Conservation (phyloP, 2,797 vertebrate species). For the Anguilla pacifica region DNA sequence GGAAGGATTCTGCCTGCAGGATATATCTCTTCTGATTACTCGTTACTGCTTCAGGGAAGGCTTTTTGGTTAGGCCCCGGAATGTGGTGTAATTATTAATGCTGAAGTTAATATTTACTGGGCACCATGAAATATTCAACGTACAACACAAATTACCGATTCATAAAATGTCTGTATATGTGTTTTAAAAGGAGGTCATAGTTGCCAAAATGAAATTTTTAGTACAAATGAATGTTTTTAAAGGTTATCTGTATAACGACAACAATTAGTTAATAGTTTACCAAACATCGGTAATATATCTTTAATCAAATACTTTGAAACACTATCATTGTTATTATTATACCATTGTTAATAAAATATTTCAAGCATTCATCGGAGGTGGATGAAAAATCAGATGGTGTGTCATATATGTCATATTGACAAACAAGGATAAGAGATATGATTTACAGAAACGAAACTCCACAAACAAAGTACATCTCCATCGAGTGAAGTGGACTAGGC, state of each 20-base stretch:
- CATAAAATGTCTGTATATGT: not conserved
- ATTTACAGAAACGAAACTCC: not conserved
- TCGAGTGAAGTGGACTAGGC: not conserved
- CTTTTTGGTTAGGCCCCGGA: not conserved
- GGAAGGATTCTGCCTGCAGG: too few species aligned
- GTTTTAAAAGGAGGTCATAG: not conserved
- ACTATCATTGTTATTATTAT: not conserved
- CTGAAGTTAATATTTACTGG: not conserved
- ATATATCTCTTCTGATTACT: not conserved
- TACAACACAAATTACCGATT: not conserved
- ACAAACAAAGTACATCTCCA: not conserved
- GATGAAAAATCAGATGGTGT: not conserved
- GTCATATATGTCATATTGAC: not conserved
- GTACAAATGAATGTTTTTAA: not conserved
- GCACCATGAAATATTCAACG: not conserved
- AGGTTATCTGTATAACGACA: not conserved
- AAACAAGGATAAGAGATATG: not conserved
- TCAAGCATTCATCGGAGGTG: not conserved
- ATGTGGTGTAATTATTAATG: not conserved
- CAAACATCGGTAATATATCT: not conserved
- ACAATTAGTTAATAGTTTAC: not conserved
- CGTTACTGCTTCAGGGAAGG: not conserved
- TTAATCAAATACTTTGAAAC: not conserved
- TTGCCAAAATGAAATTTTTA: not conserved
- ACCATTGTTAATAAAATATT: not conserved